Conservation (phyloP, 2,113 vertebrate species). For the Cacatua alba region DNA sequence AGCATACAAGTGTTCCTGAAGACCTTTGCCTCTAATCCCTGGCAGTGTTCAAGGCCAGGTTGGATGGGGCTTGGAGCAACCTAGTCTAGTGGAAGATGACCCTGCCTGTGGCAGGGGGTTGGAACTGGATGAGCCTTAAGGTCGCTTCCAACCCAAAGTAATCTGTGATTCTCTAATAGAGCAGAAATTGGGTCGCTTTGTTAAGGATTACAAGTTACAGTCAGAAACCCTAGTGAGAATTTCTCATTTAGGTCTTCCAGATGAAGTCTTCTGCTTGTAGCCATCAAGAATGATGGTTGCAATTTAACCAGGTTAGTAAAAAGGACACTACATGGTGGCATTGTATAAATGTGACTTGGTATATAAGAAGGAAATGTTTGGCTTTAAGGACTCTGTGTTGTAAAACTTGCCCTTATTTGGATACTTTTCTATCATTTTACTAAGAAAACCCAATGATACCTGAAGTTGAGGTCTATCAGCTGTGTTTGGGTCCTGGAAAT, state of each 20-base stretch:
- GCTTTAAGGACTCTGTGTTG: not conserved
- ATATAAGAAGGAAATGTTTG: not conserved
- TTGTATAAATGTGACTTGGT: not conserved
- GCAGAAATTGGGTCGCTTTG: not conserved
- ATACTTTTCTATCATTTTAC: not conserved
- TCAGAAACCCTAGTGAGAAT: not conserved
- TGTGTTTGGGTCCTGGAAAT: not conserved
- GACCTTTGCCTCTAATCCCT: not conserved
- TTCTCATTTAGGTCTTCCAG: not conserved
- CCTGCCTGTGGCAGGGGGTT: not conserved
- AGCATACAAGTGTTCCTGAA: not conserved
- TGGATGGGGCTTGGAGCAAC: not conserved
- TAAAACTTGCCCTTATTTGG: not conserved
- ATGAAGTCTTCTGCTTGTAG: not conserved
- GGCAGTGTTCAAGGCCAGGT: not conserved
- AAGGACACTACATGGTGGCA: accelerated
- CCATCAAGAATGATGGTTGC: not conserved
- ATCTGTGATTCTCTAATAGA: not conserved
- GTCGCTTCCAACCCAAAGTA: not conserved
- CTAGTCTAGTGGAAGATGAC: not conserved
- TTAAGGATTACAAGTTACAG: not conserved
- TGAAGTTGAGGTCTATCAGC: not conserved
- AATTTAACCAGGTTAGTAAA: not conserved
- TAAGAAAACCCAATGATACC: not conserved
- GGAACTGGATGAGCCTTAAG: not conserved